Conservation (phyloP, 1,140 invertebrate genomes). For the Choristoneura fumiferana region DNA sequence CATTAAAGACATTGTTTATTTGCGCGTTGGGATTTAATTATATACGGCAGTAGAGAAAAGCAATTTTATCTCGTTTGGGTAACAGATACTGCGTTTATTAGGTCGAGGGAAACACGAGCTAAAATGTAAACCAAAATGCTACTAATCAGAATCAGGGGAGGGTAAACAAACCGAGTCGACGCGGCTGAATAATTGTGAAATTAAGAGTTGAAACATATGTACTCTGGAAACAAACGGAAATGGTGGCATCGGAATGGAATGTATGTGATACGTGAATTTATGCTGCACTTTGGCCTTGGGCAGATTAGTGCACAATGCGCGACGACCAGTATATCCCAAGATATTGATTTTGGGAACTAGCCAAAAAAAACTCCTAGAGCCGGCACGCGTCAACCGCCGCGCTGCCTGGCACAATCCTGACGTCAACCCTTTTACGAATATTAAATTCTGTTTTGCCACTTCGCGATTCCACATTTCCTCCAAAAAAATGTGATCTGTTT, state of each 20-base stretch:
- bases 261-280: constrained; percentile 4
- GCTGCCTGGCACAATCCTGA: constrained; percentile 55
- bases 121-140: constrained; percentile 18
- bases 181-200: neutral
- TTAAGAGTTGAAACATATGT: neutral
- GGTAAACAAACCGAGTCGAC: neutral
- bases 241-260: neutral
- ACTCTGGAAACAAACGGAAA: neutral
- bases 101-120: constrained; percentile 10
- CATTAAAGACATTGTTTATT: constrained; percentile 17
- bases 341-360: constrained; percentile 76
- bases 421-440: constrained; percentile 77
- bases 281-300: constrained; percentile 33
- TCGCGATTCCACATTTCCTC: constrained; percentile 65
- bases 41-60: constrained; percentile 6
- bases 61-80: constrained; percentile 19
- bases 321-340: constrained; percentile 70
- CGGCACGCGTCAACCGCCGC: constrained; percentile 74
- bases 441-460: constrained; percentile 78
- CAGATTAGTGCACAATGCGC: constrained; percentile 73
- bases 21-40: constrained; percentile 18
- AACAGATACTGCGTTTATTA: constrained; percentile 18
- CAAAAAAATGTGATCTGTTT: constrained; percentile 64
- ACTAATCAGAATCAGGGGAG: constrained; percentile 5
- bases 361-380: constrained; percentile 75